Evolutionary conservation across 2,888 invertebrate genomes (phyloP), one percentile per base, ranked within the genome.

Genomic region (Agrotis puta): DNA sequence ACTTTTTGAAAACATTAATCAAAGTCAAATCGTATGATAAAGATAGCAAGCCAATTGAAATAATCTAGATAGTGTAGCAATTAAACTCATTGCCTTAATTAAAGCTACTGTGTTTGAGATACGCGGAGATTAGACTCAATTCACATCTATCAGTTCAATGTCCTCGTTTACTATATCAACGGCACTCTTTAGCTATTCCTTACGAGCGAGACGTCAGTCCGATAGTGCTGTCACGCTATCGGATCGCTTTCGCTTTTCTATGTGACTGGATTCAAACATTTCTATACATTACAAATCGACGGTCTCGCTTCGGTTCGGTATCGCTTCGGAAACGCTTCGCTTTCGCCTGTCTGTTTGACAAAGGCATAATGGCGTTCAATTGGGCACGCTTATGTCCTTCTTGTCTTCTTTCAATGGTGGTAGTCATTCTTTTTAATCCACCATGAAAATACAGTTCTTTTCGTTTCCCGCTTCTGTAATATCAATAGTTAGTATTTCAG

Each of bases 61-160:
- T 70, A 63, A 74, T 70, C 39, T 20, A 39, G 39, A 53, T 54
- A 72, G 27, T 27, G n/a, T 22, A 14, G 14, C 16, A n/a, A 74
- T 47, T 47, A 24, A 20, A 53, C 51, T 24, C 14, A 54, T 20
- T 47, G 47, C 2, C 22, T 63, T 73, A 5, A 20, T 70, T 59
- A 58, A 22, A 22, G 3, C 27, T 45, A 11, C 2, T 13, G 16
- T 51, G 11, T 39, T 22, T 24, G 24, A 70, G 53, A 64, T 63
- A 14, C 1, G 18, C 20, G 45, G 22, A 39, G 74, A 70, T 74
- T 39, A 39, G 33, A 11, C 20, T 5, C 14, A 54, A 54, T 53
- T 18, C 39, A 48, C 13, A 64, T 39, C 2, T 14, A 33, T 24
- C 9, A 45, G 45, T 73, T 53, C 74, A 62, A 53, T n/a, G 33